Conservation (phyloP, 2,797 vertebrate genomes). For the Gila robusta region DNA sequence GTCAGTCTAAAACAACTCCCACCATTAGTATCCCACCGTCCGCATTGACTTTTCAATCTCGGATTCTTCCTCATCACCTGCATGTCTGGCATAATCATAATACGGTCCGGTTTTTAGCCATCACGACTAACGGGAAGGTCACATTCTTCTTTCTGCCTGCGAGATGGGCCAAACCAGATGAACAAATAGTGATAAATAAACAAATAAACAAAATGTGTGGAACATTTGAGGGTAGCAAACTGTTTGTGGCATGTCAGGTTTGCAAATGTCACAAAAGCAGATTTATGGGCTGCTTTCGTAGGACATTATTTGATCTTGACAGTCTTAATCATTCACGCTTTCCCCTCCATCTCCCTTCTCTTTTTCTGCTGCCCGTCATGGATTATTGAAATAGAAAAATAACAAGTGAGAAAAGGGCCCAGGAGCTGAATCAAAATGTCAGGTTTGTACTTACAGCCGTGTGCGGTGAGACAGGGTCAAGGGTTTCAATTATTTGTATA, state of each 20-base stretch:
- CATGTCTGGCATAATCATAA: conserved; percentile 56
- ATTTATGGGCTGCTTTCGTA: conserved; percentile 96
- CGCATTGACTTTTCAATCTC: conserved; percentile 73
- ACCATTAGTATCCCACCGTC: conserved; percentile 62
- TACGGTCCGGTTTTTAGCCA: conserved; percentile 42
- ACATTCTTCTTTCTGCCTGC: conserved; percentile 59
- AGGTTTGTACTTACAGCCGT: conserved; percentile 99
- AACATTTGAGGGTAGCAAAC: conserved; percentile 79
- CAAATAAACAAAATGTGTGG: conserved; percentile 80
- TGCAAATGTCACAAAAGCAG: conserved; percentile 98
- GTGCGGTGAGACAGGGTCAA: conserved; percentile 96
- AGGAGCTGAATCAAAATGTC: conserved; percentile 99
- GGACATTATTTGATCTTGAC: conserved; percentile 99
- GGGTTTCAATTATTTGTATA: conserved; percentile 99
- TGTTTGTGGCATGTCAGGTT: conserved; percentile 77
- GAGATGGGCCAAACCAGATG: conserved; percentile 70
- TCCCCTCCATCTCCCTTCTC: conserved; percentile 79
- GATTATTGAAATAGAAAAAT: conserved; percentile 99
- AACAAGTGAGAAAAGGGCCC: conserved; percentile 90
- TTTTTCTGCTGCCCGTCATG: conserved; percentile 88
- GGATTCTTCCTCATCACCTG: conserved; percentile 58
- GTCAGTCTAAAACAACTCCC: conserved; percentile 72
- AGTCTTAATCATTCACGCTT: conserved; percentile 99
- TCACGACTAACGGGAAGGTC: conserved; percentile 71
- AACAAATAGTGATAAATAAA: conserved; percentile 66